Base-by-base conservation (phyloP, 2,888 invertebrate species). In the Ectobius pallidus region DNA sequence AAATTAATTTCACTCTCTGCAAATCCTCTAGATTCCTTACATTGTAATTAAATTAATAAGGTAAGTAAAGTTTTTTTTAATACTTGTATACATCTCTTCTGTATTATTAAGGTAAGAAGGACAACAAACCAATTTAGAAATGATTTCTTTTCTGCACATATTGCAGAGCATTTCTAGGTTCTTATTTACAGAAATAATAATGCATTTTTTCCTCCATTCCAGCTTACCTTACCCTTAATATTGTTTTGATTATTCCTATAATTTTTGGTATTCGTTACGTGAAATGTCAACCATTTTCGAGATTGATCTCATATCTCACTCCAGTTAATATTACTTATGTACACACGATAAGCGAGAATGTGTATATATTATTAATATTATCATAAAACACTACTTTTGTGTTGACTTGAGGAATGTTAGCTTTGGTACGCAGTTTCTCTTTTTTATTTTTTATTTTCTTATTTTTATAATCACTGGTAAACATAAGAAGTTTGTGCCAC, bases 341-440 rank as follows among this genome's bases (percentile, higher is more conserved):
- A 27, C 62, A 71, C 62, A 71, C 30, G 27, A 63, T 46, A 71
- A 70, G 69, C 68, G 52, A 69, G 46, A 42, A 16, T 32, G 62
- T 62, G 20, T 39, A 62, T 62, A 62, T 62, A 62, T 62, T 22
- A 62, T 62, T 34, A 69, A 52, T 69, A 63, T 61, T 73, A 67
- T 61, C 58, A 73, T 65, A 52, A 67, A 71, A 49, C 52, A 49
- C 62, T 63, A 69, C 62, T 46, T 44, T 42, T 63, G 67, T 71
- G 70, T 34, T 75, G 74, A 73, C 72, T 76, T 88, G 87, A 88
- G 89, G 89, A 90, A 89, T 90, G 89, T 89, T 89, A 88, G 89
- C 89, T 90, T 90, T 90, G 89, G 89, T 88, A 89, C 89, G 32
- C 32, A 62, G 62, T 62, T 69, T 69, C 46, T 25, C 67, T 69